phyloP scores from a whole-genome alignment of 2,113 vertebrate genomes.

The Otis tarda region DNA sequence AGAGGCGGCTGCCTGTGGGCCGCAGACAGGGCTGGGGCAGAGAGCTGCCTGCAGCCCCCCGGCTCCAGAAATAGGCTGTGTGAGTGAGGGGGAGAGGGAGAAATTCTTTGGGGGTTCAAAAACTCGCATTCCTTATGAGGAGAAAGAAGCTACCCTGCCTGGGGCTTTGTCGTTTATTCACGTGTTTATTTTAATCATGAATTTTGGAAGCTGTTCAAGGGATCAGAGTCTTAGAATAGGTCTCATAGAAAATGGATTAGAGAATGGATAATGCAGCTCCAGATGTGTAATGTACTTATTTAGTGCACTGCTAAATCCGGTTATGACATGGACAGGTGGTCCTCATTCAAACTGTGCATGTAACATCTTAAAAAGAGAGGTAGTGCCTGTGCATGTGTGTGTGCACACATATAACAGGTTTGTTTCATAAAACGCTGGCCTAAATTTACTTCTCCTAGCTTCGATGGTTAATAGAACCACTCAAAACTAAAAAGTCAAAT shows the following conservation, averaged over 20 bases:
- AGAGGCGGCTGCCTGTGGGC: not conserved
- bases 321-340: not conserved
- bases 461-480: not conserved
- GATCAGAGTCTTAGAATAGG: slow-evolving; percentile 22
- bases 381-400: not conserved
- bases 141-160: not conserved
- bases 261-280: not conserved
- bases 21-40: not conserved
- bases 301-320: not conserved
- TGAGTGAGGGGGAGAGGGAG: not conserved
- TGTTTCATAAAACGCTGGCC: not conserved
- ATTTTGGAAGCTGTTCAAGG: slow-evolving; percentile 45
- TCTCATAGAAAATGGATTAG: slow-evolving; percentile 28
- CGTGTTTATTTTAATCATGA: slow-evolving; percentile 36
- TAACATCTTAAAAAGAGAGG: not conserved
- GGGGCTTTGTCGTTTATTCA: slow-evolving; percentile 36
- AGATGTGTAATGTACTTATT: slow-evolving; percentile 4
- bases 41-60: not conserved
- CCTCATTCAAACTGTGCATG: not conserved
- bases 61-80: not conserved
- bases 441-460: not conserved
- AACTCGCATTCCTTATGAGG: not conserved
- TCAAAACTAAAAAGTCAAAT: not conserved
- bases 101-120: not conserved
- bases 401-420: fast-evolving